Base-by-base conservation (phyloP, 2,888 invertebrate genomes). In the Acanthoscelides obtectus region DNA sequence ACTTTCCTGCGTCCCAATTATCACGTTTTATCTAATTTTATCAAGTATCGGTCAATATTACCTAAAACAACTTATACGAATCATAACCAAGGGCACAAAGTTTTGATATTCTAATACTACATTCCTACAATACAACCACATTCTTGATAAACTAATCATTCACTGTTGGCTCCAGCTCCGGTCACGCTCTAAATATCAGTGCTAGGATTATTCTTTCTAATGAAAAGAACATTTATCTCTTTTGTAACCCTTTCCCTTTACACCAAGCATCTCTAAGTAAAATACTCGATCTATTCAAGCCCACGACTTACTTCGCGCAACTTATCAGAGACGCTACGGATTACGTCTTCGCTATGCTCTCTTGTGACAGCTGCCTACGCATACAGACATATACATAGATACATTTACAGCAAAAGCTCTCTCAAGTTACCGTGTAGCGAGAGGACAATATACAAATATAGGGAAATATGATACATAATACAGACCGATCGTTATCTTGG, bases 291-390 rank as follows among this genome's bases (percentile, higher is more conserved):
- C 12, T 45, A 45, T 12, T 12, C 17, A 45, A 45, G 45, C 45
- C 5, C 1, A 67, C 67, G 82, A 91, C 92, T 92, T 91, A 92
- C 92, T 89, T 90, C 90, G 86, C 89, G 88, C 84, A 91, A 87
- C 87, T 91, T 90, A 89, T 90, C 90, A 85, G 90, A 89, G 87
- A 91, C 89, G 87, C 88, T 87, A 88, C 90, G 90, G 85, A 91
- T 90, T 90, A 91, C 90, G 88, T 91, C 91, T 87, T 91, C 91
- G 86, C 89, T 90, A 88, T 90, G 89, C 82, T 91, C 91, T 85
- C 91, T 89, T 84, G 90, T 88, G 88, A 89, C 90, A 87, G 90
- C 90, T 84, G 92, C 91, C 92, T 91, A 88, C 87, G 84, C 85
- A 87, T 19, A 20, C 20, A 68, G 22, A 84, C 84, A 80, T 78